These are phyloP conservation scores for Gari tellinella DNA, from an alignment of 2,888 invertebrate genomes.

Conservation along the genomic window DNA sequence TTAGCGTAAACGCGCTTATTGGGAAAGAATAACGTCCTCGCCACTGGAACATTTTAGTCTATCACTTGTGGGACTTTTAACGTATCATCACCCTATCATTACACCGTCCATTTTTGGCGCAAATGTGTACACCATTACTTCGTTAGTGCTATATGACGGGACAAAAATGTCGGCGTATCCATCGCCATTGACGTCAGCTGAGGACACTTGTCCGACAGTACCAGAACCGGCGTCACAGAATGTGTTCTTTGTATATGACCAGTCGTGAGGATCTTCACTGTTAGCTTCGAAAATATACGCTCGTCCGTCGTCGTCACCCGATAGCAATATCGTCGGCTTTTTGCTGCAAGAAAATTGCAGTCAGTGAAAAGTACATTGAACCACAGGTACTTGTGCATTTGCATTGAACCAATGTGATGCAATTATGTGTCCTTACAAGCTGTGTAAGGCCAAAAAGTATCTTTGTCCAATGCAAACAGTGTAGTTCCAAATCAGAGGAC, in stretches of 20 bases:
- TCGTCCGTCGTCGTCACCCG: conserved; percentile 78
- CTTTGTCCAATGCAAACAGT: not conserved
- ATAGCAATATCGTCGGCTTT: conserved; percentile 72
- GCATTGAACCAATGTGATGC: too few relatives aligned
- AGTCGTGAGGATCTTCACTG: conserved; percentile 58
- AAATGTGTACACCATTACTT: conserved; percentile 68
- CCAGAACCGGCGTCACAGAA: conserved; percentile 67
- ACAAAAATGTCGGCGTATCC: conserved; percentile 74
- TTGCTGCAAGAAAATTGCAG: conserved; percentile 7
- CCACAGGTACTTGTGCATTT: too few relatives aligned
- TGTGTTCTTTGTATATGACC: conserved; percentile 63
- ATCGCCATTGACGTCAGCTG: conserved; percentile 74
- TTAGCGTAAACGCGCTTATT: too few relatives aligned
- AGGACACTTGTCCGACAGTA: conserved; percentile 72
- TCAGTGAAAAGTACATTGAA: too few relatives aligned
- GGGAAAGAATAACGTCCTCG: too few relatives aligned
- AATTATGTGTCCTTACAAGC: not conserved
- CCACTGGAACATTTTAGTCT: too few relatives aligned
- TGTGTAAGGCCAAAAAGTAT: not conserved
- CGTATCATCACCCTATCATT: too few relatives aligned
- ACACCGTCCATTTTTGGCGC: not conserved
- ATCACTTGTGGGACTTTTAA: too few relatives aligned
- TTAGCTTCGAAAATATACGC: conserved; percentile 66
- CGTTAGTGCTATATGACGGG: conserved; percentile 68
- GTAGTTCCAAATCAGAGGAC: not conserved